Conservation (phyloP, 1,140 invertebrate species). For the Drosophila bocqueti region DNA sequence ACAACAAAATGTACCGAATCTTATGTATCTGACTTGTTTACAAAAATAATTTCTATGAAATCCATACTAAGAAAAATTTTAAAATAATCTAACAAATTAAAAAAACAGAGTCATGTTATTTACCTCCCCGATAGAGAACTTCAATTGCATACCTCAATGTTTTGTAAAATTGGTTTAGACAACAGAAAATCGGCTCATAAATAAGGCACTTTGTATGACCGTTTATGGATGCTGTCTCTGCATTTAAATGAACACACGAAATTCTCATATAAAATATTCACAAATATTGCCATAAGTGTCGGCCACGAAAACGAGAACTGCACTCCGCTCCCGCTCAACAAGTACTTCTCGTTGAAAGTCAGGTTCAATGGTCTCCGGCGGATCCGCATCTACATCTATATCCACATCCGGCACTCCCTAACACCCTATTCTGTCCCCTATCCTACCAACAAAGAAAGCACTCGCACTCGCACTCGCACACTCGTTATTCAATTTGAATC, state of each 20-base stretch:
- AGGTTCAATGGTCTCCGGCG: constrained; percentile 36
- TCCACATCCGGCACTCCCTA: neutral
- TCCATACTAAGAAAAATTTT: no score
- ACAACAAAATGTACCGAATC: no score
- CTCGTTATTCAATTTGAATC: constrained; percentile 56
- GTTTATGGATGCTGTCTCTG: constrained; percentile 21
- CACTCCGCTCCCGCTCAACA: constrained; percentile 24
- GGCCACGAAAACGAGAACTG: neutral
- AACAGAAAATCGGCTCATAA: constrained; percentile 17
- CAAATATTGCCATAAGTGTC: constrained; percentile 26
- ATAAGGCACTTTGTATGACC: constrained; percentile 16
- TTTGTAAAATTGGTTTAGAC: constrained; percentile 6
- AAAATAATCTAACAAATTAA: no score
- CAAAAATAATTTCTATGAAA: no score
- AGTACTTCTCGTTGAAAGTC: constrained; percentile 18
- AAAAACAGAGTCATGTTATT: neutral
- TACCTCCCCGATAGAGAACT: neutral
- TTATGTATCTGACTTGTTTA: no score
- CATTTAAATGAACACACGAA: constrained; percentile 28
- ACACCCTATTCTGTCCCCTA: neutral
- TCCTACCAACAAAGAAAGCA: constrained; percentile 9
- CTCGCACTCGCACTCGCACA: constrained; percentile 33
- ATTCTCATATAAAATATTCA: constrained; percentile 35
- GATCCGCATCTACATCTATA: neutral
- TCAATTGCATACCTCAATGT: neutral